Percentiles rank a stretch among this genome's conserved stretches.
Conservation (phyloP, 2,797 vertebrate genomes). For the Australoheros facetus region DNA sequence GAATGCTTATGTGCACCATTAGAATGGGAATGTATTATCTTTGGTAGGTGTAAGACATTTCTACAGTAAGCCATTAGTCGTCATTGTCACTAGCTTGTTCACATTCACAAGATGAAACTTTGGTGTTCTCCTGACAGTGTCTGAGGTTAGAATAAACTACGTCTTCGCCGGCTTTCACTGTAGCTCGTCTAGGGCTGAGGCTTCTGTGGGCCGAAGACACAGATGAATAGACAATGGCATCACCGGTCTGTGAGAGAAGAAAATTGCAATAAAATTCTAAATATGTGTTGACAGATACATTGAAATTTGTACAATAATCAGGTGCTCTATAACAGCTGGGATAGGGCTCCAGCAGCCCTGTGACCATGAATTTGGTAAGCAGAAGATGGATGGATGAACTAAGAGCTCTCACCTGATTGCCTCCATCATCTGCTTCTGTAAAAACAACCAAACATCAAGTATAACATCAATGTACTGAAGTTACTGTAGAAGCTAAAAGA, state of each 20-base stretch:
- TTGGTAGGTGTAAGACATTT: neutral
- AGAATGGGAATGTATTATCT: neutral
- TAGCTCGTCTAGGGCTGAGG: neutral
- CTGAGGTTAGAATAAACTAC: conserved; percentile 30
- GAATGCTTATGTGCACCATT: neutral
- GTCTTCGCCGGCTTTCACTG: neutral
- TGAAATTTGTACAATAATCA: neutral
- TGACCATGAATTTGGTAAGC: no score
- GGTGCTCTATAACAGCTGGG: no score
- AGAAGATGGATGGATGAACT: neutral
- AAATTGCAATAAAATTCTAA: neutral
- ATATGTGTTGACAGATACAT: neutral
- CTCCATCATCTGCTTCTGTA: neutral
- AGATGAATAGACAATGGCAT: conserved; percentile 15
- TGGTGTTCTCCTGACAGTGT: neutral
- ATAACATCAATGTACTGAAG: fast-evolving
- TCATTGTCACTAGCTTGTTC: neutral
- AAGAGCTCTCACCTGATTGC: neutral
- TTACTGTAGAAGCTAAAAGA: neutral
- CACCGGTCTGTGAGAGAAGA: neutral
- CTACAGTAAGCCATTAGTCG: neutral
- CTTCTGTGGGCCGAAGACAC: neutral
- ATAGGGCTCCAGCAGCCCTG: no score
- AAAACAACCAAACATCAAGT: fast-evolving
- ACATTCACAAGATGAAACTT: fast-evolving